Percentiles rank a stretch among this genome's conserved stretches.
phyloP scores from a whole-genome alignment of 2,797 vertebrate species.

The Trematomus bernacchii region DNA sequence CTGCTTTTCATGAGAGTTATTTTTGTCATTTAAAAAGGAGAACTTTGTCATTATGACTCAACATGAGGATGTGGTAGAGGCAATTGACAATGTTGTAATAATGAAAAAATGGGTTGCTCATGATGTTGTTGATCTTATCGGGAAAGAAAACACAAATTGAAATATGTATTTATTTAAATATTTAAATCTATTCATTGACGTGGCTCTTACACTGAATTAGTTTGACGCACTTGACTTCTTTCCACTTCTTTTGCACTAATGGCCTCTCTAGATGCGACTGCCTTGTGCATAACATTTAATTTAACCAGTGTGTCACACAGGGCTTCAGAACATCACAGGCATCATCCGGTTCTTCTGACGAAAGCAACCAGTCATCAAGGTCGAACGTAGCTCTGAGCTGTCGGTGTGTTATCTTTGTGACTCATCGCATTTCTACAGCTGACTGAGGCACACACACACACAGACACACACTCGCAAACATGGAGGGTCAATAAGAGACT shows the following conservation, averaged over 20 bases:
- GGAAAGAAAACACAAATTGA: neutral
- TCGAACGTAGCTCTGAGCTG: constrained; percentile 16
- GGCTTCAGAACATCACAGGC: constrained; percentile 7
- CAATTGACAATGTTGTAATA: neutral
- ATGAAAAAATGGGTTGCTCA: neutral
- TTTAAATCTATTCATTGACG: neutral
- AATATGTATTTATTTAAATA: neutral
- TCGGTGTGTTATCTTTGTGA: constrained; percentile 25
- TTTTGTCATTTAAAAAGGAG: neutral
- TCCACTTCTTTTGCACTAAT: neutral
- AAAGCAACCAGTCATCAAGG: constrained; percentile 23
- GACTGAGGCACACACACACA: constrained; percentile 3
- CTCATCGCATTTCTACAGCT: constrained; percentile 43
- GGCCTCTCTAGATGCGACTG: neutral
- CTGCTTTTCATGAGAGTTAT: neutral
- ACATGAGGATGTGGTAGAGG: neutral
- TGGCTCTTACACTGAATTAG: neutral
- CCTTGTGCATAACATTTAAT: constrained; percentile 9
- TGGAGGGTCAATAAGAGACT: neutral
- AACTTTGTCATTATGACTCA: neutral
- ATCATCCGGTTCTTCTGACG: neutral
- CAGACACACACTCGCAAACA: neutral
- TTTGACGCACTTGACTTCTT: neutral
- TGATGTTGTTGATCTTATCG: neutral
- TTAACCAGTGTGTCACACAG: constrained; percentile 11